A percentile compares a stretch with the other conserved stretches of the same genome.
Evolutionary conservation across 2,888 invertebrate genomes (phyloP).

Genomic region (Rhagonycha fulva): DNA sequence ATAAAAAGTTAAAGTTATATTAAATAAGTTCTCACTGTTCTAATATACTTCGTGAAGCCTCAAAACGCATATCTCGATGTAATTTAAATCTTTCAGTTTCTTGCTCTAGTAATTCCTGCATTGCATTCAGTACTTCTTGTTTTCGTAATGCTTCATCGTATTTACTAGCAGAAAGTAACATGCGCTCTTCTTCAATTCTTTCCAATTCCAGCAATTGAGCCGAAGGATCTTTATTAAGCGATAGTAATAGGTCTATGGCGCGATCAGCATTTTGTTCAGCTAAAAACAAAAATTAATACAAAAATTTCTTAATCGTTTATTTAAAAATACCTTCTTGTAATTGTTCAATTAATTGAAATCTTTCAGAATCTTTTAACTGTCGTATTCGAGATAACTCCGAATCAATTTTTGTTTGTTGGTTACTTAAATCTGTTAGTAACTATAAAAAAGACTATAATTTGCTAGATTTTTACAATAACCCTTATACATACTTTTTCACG

Average conservation of each 20-base stretch:
- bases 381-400: slow-evolving; percentile 71
- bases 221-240: slow-evolving; percentile 64
- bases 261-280: slow-evolving; percentile 69
- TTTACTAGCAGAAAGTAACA: slow-evolving; percentile 64
- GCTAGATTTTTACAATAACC: not conserved
- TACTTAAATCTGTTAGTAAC: slow-evolving; percentile 60
- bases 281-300: slow-evolving; percentile 40
- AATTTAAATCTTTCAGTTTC: slow-evolving; percentile 67
- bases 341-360: slow-evolving; percentile 63
- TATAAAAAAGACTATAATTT: slow-evolving; percentile 39
- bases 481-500: slow-evolving; percentile 58
- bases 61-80: slow-evolving; percentile 63
- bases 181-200: slow-evolving; percentile 66
- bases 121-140: slow-evolving; percentile 70
- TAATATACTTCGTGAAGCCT: slow-evolving; percentile 64
- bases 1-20: not conserved
- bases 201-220: slow-evolving; percentile 70
- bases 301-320: not conserved
- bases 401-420: slow-evolving; percentile 70
- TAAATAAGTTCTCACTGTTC: slow-evolving; percentile 57
- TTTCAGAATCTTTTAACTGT: slow-evolving; percentile 66
- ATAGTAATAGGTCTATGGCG: slow-evolving; percentile 68
- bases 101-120: slow-evolving; percentile 71
- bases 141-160: slow-evolving; percentile 65
- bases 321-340: slow-evolving; percentile 58